Conservation (phyloP, 2,113 vertebrate genomes). For the Oryzias celebensis region DNA sequence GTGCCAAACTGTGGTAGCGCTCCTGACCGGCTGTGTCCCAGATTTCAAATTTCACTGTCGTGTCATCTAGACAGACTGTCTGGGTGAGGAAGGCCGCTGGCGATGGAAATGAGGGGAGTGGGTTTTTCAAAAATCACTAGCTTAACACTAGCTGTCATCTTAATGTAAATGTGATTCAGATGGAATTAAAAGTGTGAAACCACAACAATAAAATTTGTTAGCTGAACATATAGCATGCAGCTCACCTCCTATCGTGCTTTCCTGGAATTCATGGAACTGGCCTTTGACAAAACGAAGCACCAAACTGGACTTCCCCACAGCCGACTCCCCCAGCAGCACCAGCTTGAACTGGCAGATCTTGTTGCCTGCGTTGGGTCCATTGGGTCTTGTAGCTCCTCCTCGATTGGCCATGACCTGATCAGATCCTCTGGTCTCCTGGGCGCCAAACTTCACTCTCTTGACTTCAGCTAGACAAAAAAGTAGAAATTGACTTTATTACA, state of each 20-base stretch:
- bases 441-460: slow-evolving; percentile 54
- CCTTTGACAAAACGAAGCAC: slow-evolving; percentile 80
- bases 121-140: background rate
- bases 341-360: slow-evolving; percentile 78
- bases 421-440: slow-evolving; percentile 79
- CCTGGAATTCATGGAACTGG: slow-evolving; percentile 80
- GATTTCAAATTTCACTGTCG: slow-evolving; percentile 99
- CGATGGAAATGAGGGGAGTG: slow-evolving; percentile 17
- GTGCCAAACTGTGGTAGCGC: slow-evolving; percentile 96
- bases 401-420: slow-evolving; percentile 94
- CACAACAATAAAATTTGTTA: background rate
- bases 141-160: too few relatives aligned
- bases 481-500: background rate
- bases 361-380: slow-evolving; percentile 76
- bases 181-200: background rate
- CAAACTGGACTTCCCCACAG: slow-evolving; percentile 79
- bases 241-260: slow-evolving; percentile 81
- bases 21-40: slow-evolving; percentile 99
- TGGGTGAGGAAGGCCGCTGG: slow-evolving; percentile 97
- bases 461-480: slow-evolving; percentile 39
- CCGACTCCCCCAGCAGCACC: slow-evolving; percentile 78
- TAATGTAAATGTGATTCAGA: background rate
- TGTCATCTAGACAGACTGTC: slow-evolving; percentile 97
- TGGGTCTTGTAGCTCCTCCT: slow-evolving; percentile 87
- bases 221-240: background rate